phyloP scores from a whole-genome alignment of 2,113 vertebrate genomes.

The Oryzias melastigma region DNA sequence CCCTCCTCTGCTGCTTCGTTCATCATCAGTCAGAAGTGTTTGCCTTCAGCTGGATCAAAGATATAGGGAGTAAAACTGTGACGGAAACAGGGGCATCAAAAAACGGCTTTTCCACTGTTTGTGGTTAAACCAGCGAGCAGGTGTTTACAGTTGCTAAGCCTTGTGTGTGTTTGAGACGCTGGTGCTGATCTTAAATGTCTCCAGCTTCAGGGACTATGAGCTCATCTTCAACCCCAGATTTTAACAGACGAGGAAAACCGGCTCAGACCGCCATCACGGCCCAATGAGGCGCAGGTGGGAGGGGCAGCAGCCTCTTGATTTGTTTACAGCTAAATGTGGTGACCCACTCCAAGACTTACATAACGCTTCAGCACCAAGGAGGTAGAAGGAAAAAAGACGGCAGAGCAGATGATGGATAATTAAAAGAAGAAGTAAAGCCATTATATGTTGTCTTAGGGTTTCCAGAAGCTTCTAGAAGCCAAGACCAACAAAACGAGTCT shows the following conservation, averaged over 20 bases:
- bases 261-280: slow-evolving; percentile 25
- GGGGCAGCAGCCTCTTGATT: slow-evolving; percentile 8
- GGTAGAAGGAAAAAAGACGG: slow-evolving; percentile 22
- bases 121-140: slow-evolving; percentile 42
- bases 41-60: slow-evolving; percentile 45
- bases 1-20: slow-evolving; percentile 65
- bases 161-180: slow-evolving; percentile 8
- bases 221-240: slow-evolving; percentile 36
- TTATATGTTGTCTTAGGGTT: slow-evolving; percentile 29
- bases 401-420: slow-evolving; percentile 22
- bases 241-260: slow-evolving; percentile 38
- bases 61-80: slow-evolving; percentile 7
- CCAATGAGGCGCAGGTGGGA: slow-evolving; percentile 29
- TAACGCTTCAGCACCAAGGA: slow-evolving; percentile 44
- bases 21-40: slow-evolving; percentile 29
- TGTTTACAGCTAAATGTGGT: slow-evolving; percentile 18
- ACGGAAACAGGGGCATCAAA: slow-evolving; percentile 13
- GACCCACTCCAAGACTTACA: slow-evolving; percentile 26
- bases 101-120: slow-evolving; percentile 21
- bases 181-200: slow-evolving; percentile 38
- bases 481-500: slow-evolving; percentile 16
- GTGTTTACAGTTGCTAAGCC: slow-evolving; percentile 41
- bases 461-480: slow-evolving; percentile 36
- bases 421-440: slow-evolving; percentile 27
- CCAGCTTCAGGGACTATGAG: slow-evolving; percentile 42